These are phyloP conservation scores for Solea senegalensis DNA, from an alignment of 2,113 vertebrate genomes.

Conservation along the genomic window DNA sequence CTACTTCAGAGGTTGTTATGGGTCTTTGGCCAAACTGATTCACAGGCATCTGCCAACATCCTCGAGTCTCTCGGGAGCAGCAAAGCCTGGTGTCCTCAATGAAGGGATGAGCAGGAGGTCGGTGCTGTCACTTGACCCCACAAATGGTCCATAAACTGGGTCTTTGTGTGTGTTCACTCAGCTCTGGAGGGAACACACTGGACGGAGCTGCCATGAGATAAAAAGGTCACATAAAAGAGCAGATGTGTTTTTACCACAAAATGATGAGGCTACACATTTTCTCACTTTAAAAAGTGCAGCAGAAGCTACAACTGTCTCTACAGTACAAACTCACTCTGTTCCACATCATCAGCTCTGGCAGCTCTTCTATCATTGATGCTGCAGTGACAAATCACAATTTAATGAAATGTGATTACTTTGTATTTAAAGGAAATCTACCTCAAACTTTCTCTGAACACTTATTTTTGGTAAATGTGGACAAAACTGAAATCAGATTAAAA, in stretches of 20 bases:
- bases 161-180: constrained; percentile 26
- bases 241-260: constrained; percentile 5
- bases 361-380: not conserved
- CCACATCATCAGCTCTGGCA: not conserved
- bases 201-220: constrained; percentile 25
- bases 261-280: constrained; percentile 3
- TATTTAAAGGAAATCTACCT: no score
- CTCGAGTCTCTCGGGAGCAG: constrained; percentile 26
- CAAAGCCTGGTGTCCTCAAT: constrained; percentile 9
- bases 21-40: constrained; percentile 70
- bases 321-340: not conserved
- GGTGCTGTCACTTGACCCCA: constrained; percentile 29
- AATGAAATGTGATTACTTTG: no score
- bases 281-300: constrained; percentile 11
- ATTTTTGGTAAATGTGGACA: not conserved
- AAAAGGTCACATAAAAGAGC: constrained; percentile 2
- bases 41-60: constrained; percentile 67
- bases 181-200: constrained; percentile 13
- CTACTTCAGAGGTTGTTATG: constrained; percentile 43
- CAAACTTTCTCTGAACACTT: not conserved
- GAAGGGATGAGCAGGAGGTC: constrained; percentile 24
- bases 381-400: not conserved
- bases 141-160: constrained; percentile 37
- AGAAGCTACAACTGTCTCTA: constrained; percentile 10
- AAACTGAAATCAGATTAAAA: not conserved